Evolutionary conservation across 2,888 invertebrate species (phyloP).

Genomic region (Papilio protenor): DNA sequence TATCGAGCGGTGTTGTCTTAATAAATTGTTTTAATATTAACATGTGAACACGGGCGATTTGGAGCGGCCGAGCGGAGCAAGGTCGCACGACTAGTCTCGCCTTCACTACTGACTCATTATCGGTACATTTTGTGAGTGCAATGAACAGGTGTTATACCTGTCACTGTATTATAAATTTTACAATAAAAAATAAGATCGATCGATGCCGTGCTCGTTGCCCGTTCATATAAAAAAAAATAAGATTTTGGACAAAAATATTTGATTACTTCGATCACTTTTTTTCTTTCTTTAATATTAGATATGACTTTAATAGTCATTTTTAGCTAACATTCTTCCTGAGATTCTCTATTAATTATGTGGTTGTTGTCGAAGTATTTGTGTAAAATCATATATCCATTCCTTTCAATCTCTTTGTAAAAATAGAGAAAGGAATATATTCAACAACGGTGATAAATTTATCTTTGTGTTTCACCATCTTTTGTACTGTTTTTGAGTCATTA

Average conservation of each 20-base stretch:
- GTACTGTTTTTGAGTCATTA: neutral
- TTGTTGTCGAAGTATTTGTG: too few relatives aligned
- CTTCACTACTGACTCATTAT: constrained; percentile 40
- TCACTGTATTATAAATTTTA: neutral
- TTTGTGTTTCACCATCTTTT: neutral
- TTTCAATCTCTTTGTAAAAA: too few relatives aligned
- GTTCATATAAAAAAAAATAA: too few relatives aligned
- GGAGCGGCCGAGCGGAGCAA: constrained; percentile 37
- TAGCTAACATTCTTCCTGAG: too few relatives aligned
- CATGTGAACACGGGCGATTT: constrained; percentile 36
- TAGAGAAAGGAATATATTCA: too few relatives aligned
- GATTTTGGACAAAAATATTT: neutral
- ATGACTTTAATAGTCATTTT: too few relatives aligned
- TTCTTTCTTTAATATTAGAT: too few relatives aligned
- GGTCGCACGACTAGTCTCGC: constrained; percentile 33
- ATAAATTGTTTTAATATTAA: constrained; percentile 26
- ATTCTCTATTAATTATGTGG: too few relatives aligned
- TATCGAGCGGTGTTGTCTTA: constrained; percentile 10
- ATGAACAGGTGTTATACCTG: constrained; percentile 27
- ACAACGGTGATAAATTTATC: neutral
- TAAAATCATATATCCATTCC: too few relatives aligned
- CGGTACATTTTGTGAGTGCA: constrained; percentile 2
- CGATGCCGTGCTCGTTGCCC: too few relatives aligned
- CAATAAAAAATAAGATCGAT: too few relatives aligned
- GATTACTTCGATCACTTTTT: neutral